These are phyloP conservation scores for Acipenser oxyrinchus DNA, from an alignment of 2,797 vertebrate species.

Conservation along the genomic window DNA sequence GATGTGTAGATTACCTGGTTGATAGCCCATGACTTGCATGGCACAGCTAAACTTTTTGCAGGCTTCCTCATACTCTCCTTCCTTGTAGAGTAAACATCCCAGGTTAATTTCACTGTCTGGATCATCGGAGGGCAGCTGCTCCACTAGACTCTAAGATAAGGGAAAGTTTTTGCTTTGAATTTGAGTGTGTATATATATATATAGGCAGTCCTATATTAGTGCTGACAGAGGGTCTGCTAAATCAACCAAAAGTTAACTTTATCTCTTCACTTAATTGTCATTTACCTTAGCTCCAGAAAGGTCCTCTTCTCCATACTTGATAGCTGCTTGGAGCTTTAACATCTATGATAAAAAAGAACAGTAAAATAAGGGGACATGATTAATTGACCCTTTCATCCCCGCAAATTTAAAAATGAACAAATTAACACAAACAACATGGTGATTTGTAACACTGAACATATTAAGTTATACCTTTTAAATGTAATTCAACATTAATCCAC, in stretches of 20 bases:
- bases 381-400: background rate
- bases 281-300: constrained; percentile 72
- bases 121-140: constrained; percentile 72
- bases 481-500: too few relatives aligned
- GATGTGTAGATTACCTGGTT: constrained; percentile 55
- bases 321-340: constrained; percentile 75
- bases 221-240: too few relatives aligned
- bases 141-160: constrained; percentile 66
- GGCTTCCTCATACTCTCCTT: constrained; percentile 80
- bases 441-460: too few relatives aligned
- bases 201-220: background rate
- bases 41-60: constrained; percentile 73
- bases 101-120: constrained; percentile 75
- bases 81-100: constrained; percentile 84
- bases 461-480: too few relatives aligned
- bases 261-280: background rate
- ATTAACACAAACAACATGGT: too few relatives aligned
- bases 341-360: constrained; percentile 45
- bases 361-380: background rate
- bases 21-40: constrained; percentile 77
- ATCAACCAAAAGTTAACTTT: background rate
- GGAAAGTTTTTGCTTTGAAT: background rate
- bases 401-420: too few relatives aligned
- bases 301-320: constrained; percentile 86
- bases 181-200: background rate